These are phyloP conservation scores for Philopedon plagiatum DNA, from an alignment of 2,888 invertebrate genomes.

Conservation along the genomic window DNA sequence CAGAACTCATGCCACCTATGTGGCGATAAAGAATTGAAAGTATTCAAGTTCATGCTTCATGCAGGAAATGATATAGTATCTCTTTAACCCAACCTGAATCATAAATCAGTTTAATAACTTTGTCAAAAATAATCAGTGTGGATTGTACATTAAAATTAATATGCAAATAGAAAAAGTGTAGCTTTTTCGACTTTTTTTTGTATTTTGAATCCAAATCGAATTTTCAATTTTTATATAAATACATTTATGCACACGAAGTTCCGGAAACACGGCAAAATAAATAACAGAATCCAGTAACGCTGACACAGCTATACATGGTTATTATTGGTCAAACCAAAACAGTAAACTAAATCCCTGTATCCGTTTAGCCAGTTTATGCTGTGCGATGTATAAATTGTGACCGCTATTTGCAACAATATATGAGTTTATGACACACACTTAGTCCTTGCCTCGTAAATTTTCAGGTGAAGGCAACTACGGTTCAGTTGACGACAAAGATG, in stretches of 20 bases:
- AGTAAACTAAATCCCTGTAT: slow-evolving; percentile 23
- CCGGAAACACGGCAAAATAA: slow-evolving; percentile 13
- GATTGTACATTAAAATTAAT: too few relatives aligned
- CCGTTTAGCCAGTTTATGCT: slow-evolving; percentile 26
- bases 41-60: too few relatives aligned
- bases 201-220: neutral
- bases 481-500: neutral
- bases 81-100: too few relatives aligned
- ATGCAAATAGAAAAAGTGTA: too few relatives aligned
- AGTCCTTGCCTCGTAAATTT: neutral
- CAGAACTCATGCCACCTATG: too few relatives aligned
- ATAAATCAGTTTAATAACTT: too few relatives aligned
- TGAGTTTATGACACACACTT: slow-evolving; percentile 11
- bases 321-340: slow-evolving; percentile 21
- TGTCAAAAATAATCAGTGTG: too few relatives aligned
- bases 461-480: neutral
- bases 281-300: slow-evolving; percentile 2
- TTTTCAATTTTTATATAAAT: slow-evolving; percentile 4
- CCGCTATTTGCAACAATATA: slow-evolving; percentile 22
- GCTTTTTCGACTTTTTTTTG: neutral
- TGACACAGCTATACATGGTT: neutral
- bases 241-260: neutral
- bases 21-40: too few relatives aligned
- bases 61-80: too few relatives aligned
- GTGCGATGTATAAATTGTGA: slow-evolving; percentile 15